Evolutionary conservation across 2,797 vertebrate species (phyloP).

Genomic region (Pseudochirops cupreus): DNA sequence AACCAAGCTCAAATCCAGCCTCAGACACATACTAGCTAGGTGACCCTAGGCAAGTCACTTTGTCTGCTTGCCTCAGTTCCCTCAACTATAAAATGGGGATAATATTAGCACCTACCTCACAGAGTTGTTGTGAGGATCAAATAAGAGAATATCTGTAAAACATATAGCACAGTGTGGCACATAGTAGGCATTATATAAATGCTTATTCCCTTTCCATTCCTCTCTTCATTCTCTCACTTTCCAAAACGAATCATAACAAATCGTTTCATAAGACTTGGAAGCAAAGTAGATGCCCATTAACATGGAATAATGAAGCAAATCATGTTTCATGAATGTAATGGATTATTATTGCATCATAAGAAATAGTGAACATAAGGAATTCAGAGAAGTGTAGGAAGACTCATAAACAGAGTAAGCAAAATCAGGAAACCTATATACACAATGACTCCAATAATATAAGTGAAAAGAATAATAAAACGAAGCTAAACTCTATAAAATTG

Average conservation of each 20-base stretch:
- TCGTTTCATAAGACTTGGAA: neutral
- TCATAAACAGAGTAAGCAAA: neutral
- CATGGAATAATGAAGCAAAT: neutral
- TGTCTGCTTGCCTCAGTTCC: neutral
- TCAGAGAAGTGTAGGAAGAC: neutral
- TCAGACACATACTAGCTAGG: neutral
- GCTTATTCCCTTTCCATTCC: neutral
- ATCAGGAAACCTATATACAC: neutral
- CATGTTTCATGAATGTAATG: neutral
- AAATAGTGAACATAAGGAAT: neutral
- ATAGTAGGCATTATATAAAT: neutral
- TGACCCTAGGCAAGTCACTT: neutral
- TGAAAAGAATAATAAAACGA: neutral
- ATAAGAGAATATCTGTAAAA: neutral
- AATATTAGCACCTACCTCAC: neutral
- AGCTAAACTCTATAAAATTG: neutral
- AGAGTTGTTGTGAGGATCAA: neutral
- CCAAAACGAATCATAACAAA: no score
- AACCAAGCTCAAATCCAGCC: neutral
- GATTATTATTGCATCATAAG: neutral
- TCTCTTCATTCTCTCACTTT: neutral
- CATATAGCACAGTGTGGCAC: neutral
- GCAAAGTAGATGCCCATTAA: neutral
- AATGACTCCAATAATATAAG: neutral
- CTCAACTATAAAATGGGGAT: neutral